These are phyloP conservation scores for Oreohelix idahoensis DNA, from an alignment of 1,140 invertebrate genomes.

Conservation along the genomic window DNA sequence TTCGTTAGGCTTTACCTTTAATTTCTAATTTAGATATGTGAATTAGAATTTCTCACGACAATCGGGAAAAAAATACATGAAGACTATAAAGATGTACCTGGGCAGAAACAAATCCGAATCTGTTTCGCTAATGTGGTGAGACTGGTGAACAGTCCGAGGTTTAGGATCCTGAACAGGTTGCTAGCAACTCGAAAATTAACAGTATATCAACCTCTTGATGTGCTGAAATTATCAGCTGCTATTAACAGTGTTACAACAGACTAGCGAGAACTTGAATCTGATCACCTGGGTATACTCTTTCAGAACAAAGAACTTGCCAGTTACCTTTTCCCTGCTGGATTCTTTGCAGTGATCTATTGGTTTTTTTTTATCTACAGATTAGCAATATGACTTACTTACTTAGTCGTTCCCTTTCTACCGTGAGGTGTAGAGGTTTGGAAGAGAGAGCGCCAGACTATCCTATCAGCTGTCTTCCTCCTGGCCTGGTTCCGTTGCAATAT, in stretches of 20 bases:
- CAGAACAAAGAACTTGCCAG: not conserved
- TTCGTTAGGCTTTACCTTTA: no score
- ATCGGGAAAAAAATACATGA: constrained; percentile 7
- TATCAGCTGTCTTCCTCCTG: no score
- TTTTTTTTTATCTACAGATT: not conserved
- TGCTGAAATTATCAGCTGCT: no score
- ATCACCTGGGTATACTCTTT: not conserved
- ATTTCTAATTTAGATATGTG: no score
- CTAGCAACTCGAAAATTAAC: no score
- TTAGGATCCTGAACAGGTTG: not conserved
- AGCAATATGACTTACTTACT: no score
- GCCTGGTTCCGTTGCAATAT: no score
- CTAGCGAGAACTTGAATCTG: not conserved
- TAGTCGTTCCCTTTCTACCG: no score
- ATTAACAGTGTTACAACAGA: not conserved
- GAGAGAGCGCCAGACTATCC: no score
- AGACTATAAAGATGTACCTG: not conserved
- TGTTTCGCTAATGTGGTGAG: not conserved
- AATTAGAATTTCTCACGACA: no score
- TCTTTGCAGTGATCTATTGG: not conserved
- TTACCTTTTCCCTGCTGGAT: not conserved
- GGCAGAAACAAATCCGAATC: not conserved
- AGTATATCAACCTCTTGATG: no score
- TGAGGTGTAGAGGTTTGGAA: no score
- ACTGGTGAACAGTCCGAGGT: not conserved